Evolutionary conservation across 2,888 invertebrate species (phyloP).

Genomic region (Boloria euphrosyne): DNA sequence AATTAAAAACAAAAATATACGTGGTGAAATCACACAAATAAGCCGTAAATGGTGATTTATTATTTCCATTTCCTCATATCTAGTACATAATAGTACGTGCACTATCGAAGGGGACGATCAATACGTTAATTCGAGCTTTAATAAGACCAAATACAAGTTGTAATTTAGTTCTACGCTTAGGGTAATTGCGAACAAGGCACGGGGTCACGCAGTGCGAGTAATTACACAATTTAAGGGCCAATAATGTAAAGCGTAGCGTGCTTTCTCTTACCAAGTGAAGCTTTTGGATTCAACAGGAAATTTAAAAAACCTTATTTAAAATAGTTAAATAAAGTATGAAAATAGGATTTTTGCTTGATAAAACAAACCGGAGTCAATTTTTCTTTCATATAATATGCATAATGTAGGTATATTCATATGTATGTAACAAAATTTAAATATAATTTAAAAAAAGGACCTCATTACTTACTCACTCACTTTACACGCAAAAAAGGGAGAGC

Average conservation of each 20-base stretch:
- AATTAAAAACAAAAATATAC: no score
- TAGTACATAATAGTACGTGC: neutral
- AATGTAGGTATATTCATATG: no score
- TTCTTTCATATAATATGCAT: no score
- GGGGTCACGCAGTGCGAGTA: slow-evolving; percentile 45
- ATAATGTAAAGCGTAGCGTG: slow-evolving; percentile 44
- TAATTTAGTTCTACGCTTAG: slow-evolving; percentile 37
- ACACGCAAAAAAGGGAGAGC: no score
- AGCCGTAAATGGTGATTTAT: no score
- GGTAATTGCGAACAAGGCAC: slow-evolving; percentile 45
- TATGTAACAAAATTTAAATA: no score
- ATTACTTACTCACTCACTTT: no score
- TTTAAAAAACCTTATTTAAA: neutral
- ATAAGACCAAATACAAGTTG: slow-evolving; percentile 33
- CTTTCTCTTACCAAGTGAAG: slow-evolving; percentile 33
- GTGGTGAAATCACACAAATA: no score
- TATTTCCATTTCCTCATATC: neutral
- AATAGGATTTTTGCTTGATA: neutral
- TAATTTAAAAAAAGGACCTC: no score
- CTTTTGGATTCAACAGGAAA: slow-evolving; percentile 29
- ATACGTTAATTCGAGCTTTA: slow-evolving; percentile 30
- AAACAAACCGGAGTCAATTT: no score
- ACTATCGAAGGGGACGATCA: slow-evolving; percentile 19
- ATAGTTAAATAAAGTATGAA: neutral
- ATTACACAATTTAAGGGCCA: slow-evolving; percentile 46